phyloP scores from a whole-genome alignment of 2,888 invertebrate species.

The Lochmaea capreae region DNA sequence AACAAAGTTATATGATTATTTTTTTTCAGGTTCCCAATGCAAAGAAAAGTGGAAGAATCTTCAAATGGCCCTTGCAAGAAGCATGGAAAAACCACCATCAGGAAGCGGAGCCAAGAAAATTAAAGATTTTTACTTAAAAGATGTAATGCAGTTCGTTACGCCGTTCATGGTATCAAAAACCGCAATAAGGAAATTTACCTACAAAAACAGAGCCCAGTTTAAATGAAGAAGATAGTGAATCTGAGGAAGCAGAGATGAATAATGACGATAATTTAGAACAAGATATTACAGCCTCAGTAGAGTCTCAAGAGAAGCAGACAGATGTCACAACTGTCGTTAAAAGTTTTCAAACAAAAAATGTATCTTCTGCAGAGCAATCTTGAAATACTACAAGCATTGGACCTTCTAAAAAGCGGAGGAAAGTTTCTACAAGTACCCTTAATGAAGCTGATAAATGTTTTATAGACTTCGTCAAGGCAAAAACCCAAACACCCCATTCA shows the following conservation, averaged over 20 bases:
- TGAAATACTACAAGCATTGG: conserved; percentile 25
- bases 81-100: conserved; percentile 26
- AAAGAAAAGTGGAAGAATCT: conserved; percentile 34
- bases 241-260: too few relatives aligned
- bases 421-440: conserved; percentile 18
- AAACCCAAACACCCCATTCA: conserved; percentile 11
- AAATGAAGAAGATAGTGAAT: conserved; percentile 18
- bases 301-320: too few relatives aligned
- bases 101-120: conserved; percentile 34
- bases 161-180: conserved; percentile 36
- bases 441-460: conserved; percentile 30
- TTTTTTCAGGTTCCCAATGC: conserved; percentile 28
- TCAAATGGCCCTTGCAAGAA: conserved; percentile 29
- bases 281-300: too few relatives aligned
- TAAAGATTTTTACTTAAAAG: conserved; percentile 33
- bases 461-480: conserved; percentile 4
- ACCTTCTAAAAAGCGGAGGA: conserved; percentile 25
- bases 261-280: too few relatives aligned
- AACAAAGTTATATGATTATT: conserved; percentile 27
- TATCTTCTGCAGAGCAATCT: conserved; percentile 19
- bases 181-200: conserved; percentile 37
- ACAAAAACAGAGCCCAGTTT: conserved; percentile 32
- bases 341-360: conserved; percentile 17
- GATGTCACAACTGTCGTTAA: conserved; percentile 23
- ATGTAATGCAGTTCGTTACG: conserved; percentile 35